Conservation (phyloP, 2,113 vertebrate species). For the Sterrhoptilus dennistouni region DNA sequence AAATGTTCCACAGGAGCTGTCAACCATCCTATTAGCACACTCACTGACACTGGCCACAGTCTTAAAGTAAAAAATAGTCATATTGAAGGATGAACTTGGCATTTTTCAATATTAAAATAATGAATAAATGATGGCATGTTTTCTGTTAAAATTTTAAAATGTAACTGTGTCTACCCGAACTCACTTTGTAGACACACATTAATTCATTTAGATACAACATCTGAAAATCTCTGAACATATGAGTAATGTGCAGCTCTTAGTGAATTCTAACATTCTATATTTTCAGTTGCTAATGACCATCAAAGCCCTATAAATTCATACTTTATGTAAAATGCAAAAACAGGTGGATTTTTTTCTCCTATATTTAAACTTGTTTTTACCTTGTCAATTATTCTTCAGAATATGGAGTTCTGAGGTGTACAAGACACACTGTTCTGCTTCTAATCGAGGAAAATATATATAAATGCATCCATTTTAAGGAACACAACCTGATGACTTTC, state of each 20-base stretch:
- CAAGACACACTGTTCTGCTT: not conserved
- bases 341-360: not conserved
- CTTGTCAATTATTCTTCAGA: not conserved
- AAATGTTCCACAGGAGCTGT: constrained; percentile 67
- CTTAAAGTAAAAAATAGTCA: constrained; percentile 51
- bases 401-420: not conserved
- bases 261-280: not conserved
- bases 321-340: not conserved
- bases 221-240: not conserved
- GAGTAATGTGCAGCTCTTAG: not conserved
- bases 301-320: not conserved
- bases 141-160: constrained; percentile 53
- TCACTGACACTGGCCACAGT: constrained; percentile 57
- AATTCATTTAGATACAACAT: constrained; percentile 29
- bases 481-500: not conserved
- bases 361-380: not conserved
- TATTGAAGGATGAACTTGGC: constrained; percentile 1
- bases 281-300: constrained; percentile 6
- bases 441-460: not conserved
- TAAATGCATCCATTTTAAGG: not conserved
- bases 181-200: not conserved
- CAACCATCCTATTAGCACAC: constrained; percentile 56
- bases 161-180: not conserved
- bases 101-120: constrained; percentile 52
- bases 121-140: constrained; percentile 47